Conservation (phyloP, 2,888 invertebrate genomes). For the Xylota segnis region DNA sequence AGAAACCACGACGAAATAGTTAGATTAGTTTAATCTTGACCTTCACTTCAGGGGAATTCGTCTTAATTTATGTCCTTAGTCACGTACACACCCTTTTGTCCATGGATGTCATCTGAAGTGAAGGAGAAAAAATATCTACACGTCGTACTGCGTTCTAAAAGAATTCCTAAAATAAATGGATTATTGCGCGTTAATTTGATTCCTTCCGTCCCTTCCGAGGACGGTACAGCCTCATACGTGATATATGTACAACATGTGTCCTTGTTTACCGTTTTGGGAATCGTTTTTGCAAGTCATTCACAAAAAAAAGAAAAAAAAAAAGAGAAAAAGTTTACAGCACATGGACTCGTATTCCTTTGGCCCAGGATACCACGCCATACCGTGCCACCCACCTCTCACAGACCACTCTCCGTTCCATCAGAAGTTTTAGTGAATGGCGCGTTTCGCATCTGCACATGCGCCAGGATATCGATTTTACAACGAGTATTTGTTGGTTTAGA, state of each 20-base stretch:
- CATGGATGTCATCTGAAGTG: not conserved
- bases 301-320: constrained; percentile 24
- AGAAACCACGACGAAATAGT: not conserved
- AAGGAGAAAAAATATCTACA: not conserved
- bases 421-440: constrained; percentile 70
- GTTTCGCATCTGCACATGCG: constrained; percentile 62
- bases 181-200: constrained; percentile 38
- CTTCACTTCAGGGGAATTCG: constrained; percentile 3
- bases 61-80: constrained; percentile 13
- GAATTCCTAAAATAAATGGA: constrained; percentile 22
- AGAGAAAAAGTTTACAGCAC: constrained; percentile 33
- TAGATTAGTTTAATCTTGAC: constrained; percentile 22
- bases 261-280: constrained; percentile 62
- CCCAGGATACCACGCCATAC: not conserved
- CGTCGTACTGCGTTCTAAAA: not conserved
- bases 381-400: too few species aligned
- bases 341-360: constrained; percentile 22
- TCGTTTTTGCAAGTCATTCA: constrained; percentile 49
- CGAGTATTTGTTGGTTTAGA: not conserved
- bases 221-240: not conserved
- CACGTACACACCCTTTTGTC: constrained; percentile 25
- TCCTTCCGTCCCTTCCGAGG: not conserved
- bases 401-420: constrained; percentile 6
- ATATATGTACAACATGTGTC: constrained; percentile 36
- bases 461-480: constrained; percentile 66